A percentile compares a stretch with the other conserved stretches of the same genome.
Conservation (phyloP, 2,113 vertebrate genomes). For the Elanoides forficatus region DNA sequence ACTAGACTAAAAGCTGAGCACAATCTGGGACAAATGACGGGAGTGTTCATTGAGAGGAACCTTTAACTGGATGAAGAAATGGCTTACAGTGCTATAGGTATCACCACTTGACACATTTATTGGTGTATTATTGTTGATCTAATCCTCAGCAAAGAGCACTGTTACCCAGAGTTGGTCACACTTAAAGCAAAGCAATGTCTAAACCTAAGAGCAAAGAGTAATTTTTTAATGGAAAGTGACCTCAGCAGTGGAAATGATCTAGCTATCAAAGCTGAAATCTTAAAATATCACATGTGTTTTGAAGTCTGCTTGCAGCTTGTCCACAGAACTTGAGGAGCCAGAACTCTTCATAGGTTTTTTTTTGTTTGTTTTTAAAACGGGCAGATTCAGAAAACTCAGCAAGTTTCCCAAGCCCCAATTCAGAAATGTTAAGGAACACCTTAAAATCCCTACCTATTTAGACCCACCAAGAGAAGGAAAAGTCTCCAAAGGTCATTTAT, state of each 20-base stretch:
- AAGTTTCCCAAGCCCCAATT: constrained; percentile 22
- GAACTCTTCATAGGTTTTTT: neutral
- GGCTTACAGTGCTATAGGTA: constrained; percentile 30
- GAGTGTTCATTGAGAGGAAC: constrained; percentile 29
- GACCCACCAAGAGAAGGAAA: constrained; percentile 26
- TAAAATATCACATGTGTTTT: constrained; percentile 25
- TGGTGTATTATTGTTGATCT: constrained; percentile 3
- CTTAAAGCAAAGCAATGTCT: constrained; percentile 34
- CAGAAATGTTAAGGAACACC: constrained; percentile 46
- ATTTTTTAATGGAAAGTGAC: constrained; percentile 11
- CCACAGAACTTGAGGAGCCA: constrained; percentile 21
- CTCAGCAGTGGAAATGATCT: constrained; percentile 30
- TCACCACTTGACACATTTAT: neutral
- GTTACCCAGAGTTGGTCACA: constrained; percentile 1
- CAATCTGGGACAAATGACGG: neutral
- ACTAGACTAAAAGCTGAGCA: constrained; percentile 37
- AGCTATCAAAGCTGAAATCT: constrained; percentile 36
- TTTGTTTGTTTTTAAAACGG: neutral
- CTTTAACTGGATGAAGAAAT: neutral
- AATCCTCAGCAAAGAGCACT: constrained; percentile 31
- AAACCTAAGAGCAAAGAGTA: constrained; percentile 32
- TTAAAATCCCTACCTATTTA: constrained; percentile 26
- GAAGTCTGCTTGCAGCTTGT: constrained; percentile 61
- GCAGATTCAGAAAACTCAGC: constrained; percentile 23
- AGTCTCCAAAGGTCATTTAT: neutral